These are phyloP conservation scores for Venusia cambrica DNA, from an alignment of 2,888 invertebrate genomes.

Conservation along the genomic window DNA sequence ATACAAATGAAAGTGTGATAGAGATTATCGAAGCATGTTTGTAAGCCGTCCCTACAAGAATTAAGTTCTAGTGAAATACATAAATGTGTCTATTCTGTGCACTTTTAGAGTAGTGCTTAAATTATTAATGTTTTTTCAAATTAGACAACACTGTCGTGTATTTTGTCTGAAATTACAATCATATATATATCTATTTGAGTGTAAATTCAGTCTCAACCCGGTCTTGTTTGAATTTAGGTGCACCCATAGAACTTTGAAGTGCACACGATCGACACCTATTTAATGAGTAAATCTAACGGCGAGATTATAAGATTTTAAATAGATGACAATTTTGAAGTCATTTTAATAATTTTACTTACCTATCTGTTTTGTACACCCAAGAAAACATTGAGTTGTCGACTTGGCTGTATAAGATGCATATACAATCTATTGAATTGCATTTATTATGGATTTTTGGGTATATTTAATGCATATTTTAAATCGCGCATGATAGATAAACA, in stretches of 20 bases:
- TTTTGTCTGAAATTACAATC: too few species aligned
- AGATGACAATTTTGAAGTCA: slow-evolving; percentile 31
- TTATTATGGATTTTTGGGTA: slow-evolving; percentile 54
- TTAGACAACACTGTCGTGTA: too few species aligned
- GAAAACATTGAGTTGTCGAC: slow-evolving; percentile 7
- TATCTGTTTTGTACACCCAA: slow-evolving; percentile 25
- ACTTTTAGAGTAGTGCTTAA: too few species aligned
- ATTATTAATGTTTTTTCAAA: too few species aligned
- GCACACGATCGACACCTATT: too few species aligned
- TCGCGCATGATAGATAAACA: slow-evolving; percentile 56
- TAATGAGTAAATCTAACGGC: slow-evolving; percentile 21
- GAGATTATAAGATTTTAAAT: slow-evolving; percentile 32
- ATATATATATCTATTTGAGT: too few species aligned
- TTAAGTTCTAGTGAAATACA: slow-evolving; percentile 24
- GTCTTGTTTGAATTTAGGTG: too few species aligned
- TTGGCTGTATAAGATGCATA: slow-evolving; percentile 31
- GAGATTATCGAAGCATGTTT: slow-evolving; percentile 44
- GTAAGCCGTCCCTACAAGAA: slow-evolving; percentile 55
- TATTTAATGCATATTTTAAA: slow-evolving; percentile 39
- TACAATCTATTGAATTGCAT: slow-evolving; percentile 47
- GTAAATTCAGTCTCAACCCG: too few species aligned
- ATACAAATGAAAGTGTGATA: slow-evolving; percentile 57
- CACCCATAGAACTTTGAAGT: too few species aligned
- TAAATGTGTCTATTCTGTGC: slow-evolving; percentile 8
- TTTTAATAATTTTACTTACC: slow-evolving; percentile 17